Evolutionary conservation across 35 echinoderm and acorn worm species (phyloP).

Genomic region (Patiria miniata): DNA sequence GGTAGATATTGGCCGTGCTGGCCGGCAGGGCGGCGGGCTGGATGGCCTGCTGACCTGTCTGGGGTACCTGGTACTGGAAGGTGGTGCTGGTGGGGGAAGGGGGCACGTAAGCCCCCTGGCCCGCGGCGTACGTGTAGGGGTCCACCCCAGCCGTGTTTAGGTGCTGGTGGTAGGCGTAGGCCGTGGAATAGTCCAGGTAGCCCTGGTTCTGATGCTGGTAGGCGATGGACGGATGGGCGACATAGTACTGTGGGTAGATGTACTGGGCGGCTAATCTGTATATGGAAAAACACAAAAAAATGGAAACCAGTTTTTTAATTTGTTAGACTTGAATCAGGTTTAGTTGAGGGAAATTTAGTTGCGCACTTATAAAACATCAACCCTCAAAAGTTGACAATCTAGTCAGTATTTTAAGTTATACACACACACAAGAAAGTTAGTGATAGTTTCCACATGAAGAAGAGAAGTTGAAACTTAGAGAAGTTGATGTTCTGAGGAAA

Average conservation of each 20-base stretch:
- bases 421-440: too few relatives aligned
- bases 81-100: conserved; percentile 3
- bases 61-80: conserved; percentile 22
- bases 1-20: conserved; percentile 17
- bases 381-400: too few relatives aligned
- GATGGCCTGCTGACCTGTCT: background rate
- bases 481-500: too few relatives aligned
- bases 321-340: too few relatives aligned
- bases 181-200: background rate
- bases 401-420: too few relatives aligned
- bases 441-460: too few relatives aligned
- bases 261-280: conserved; percentile 1
- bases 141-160: background rate
- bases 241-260: conserved; percentile 16
- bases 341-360: too few relatives aligned
- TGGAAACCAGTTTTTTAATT: background rate
- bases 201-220: background rate
- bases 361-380: too few relatives aligned
- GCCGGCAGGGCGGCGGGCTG: background rate
- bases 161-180: conserved; percentile 16
- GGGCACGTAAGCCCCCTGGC: background rate
- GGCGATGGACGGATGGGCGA: background rate
- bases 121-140: background rate
- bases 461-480: too few relatives aligned
- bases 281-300: background rate